These are phyloP conservation scores for Channa striata DNA, from an alignment of 2,797 vertebrate species.

Conservation along the genomic window DNA sequence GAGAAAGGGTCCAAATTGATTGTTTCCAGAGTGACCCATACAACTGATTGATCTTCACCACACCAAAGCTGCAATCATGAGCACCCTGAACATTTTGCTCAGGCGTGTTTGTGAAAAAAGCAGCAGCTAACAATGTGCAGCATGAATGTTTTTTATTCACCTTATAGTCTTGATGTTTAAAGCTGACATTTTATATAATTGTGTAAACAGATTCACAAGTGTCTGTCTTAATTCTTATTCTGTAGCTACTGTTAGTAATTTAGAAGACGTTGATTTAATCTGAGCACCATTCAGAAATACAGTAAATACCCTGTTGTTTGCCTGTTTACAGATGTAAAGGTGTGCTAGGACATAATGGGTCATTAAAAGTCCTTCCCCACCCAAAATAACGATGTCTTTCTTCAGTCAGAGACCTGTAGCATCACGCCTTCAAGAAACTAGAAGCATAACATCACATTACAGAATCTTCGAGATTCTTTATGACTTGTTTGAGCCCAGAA, in stretches of 20 bases:
- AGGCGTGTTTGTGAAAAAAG: conserved; percentile 28
- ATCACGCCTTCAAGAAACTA: conserved; percentile 20
- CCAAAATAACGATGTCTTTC: conserved; percentile 25
- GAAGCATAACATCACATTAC: conserved; percentile 39
- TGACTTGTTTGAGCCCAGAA: conserved; percentile 30
- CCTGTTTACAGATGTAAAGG: conserved; percentile 9
- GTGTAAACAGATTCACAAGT: neutral
- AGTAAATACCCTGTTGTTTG: conserved; percentile 16
- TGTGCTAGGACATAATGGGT: conserved; percentile 9
- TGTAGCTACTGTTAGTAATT: neutral
- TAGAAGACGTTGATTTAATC: neutral
- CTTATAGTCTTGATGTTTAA: neutral
- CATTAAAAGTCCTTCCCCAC: conserved; percentile 24
- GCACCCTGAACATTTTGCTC: conserved; percentile 38
- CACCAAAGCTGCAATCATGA: conserved; percentile 54
- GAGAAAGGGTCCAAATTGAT: conserved; percentile 74
- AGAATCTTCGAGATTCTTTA: conserved; percentile 35
- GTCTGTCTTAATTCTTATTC: neutral
- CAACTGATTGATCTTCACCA: conserved; percentile 71
- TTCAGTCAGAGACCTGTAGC: conserved; percentile 30
- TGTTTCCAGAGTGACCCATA: conserved; percentile 70
- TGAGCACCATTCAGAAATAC: conserved; percentile 1
- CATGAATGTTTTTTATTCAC: conserved; percentile 12
- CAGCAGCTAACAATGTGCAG: conserved; percentile 1
- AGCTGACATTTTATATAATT: neutral